Evolutionary conservation across 2,888 invertebrate genomes (phyloP).

Genomic region (Lasioglossum calceatum): DNA sequence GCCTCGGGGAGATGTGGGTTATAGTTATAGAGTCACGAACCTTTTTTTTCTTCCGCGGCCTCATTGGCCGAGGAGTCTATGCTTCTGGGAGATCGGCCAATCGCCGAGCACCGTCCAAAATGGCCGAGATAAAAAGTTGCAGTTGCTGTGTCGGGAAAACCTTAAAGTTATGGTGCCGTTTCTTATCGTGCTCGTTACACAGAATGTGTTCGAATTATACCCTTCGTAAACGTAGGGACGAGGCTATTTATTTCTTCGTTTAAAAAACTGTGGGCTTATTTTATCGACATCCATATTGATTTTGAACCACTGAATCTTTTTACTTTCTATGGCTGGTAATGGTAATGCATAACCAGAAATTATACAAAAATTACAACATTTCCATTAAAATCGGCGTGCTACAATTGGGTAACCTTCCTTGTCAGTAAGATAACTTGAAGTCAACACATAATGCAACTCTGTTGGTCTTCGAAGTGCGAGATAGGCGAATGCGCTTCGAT

Average conservation of each 20-base stretch:
- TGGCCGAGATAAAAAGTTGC: slow-evolving; percentile 12
- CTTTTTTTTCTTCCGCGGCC: neutral
- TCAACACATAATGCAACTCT: neutral
- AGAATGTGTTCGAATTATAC: neutral
- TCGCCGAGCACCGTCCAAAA: slow-evolving; percentile 11
- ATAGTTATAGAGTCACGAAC: slow-evolving; percentile 2
- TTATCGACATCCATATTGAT: neutral
- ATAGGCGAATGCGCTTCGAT: neutral
- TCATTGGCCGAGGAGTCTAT: neutral
- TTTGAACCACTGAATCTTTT: neutral
- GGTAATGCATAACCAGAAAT: too few species aligned
- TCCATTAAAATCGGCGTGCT: too few species aligned
- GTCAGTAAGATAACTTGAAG: neutral
- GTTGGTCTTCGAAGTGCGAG: neutral
- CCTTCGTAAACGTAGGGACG: neutral
- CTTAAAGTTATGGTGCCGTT: neutral
- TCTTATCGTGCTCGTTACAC: neutral
- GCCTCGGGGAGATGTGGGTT: neutral
- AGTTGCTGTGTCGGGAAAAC: slow-evolving; percentile 3
- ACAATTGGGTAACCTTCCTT: too few species aligned
- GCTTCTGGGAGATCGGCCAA: slow-evolving; percentile 2
- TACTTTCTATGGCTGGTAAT: neutral
- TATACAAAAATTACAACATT: too few species aligned
- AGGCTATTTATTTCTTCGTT: neutral
- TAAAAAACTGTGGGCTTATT: neutral